phyloP scores from a whole-genome alignment of 1,140 invertebrate genomes.

The Atta texana region DNA sequence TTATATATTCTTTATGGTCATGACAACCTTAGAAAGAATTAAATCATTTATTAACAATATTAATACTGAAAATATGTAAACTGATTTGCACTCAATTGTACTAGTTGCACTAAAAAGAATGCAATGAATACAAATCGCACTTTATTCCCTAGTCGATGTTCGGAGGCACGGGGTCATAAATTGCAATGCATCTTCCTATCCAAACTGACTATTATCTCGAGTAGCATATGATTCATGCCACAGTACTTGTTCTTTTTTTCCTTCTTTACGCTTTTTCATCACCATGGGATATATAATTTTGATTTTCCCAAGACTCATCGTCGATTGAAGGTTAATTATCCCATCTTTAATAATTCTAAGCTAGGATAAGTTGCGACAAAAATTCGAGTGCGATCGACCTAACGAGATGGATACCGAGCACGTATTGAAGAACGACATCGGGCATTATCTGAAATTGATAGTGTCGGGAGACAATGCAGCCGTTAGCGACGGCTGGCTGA shows the following conservation, averaged over 20 bases:
- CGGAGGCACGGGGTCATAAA: neutral
- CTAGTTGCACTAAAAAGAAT: too few species aligned
- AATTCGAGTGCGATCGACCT: neutral
- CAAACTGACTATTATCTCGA: neutral
- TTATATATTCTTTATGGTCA: too few species aligned
- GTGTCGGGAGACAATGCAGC: conserved; percentile 68
- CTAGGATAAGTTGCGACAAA: neutral
- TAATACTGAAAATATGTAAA: too few species aligned
- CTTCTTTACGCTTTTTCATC: conserved; percentile 39
- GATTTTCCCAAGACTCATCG: conserved; percentile 72
- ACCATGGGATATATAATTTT: conserved; percentile 62
- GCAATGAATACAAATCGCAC: neutral
- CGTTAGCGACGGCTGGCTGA: conserved; percentile 73
- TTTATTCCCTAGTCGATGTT: neutral
- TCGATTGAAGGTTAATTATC: conserved; percentile 68
- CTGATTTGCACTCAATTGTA: too few species aligned
- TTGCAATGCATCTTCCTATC: neutral
- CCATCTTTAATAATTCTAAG: conserved; percentile 23
- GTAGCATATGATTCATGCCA: conserved; percentile 6
- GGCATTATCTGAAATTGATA: conserved; percentile 70
- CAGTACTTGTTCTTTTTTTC: conserved; percentile 39
- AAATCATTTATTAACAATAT: too few species aligned
- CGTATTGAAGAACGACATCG: conserved; percentile 49
- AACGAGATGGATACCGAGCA: conserved; percentile 66
- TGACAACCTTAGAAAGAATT: too few species aligned